Evolutionary conservation across 2,797 vertebrate genomes (phyloP), one percentile per base, ranked within the genome.

Genomic region (Vultur gryphus): DNA sequence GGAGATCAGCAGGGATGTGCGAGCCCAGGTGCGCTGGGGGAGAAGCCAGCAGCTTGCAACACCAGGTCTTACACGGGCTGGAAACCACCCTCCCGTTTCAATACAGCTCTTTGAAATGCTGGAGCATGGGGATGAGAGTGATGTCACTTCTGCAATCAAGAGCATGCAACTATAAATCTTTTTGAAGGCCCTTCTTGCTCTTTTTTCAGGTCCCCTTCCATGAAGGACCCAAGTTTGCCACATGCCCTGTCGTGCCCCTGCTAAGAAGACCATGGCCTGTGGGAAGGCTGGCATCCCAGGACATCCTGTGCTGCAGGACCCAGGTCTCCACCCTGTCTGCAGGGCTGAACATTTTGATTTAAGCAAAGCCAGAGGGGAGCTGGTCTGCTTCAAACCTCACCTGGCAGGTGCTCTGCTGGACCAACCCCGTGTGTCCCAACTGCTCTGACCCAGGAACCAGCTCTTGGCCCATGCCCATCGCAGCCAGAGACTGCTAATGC

Each of bases 351-450:
- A 4, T 62, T 4, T n/a, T 51, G 23, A n/a, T 58, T 66, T 35
- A 37, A 35, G 49, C 43, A 52, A 64, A 75, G 43, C 33, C 52
- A 39, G 33, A n/a, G 10, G 4, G 25, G 6, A 61, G 24, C 24
- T 24, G 23, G 3, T 35, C 9, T 52, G 58, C 88, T 69, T 57
- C 79, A 85, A 10, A 39, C n/a, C 24, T 66, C 43, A 49, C 26
- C 16, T 13, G 41, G 43, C 37, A 83, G 43, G 12, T 2, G 14
- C 43, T 69, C n/a, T 76, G 54, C 48, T 66, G 73, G 51, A 52
- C 23, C 29, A 19, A 4, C 8, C 11, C 15, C 41, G 9, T 0
- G 5, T 58, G 24, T 59, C 57, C 61, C 33, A 14, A 1, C 12
- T 6, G 18, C 37, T 46, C 51, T 1, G 1, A 41, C 3, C 31